These are phyloP conservation scores for Drosophila quinaria DNA, from an alignment of 2,888 invertebrate genomes.

Conservation along the genomic window DNA sequence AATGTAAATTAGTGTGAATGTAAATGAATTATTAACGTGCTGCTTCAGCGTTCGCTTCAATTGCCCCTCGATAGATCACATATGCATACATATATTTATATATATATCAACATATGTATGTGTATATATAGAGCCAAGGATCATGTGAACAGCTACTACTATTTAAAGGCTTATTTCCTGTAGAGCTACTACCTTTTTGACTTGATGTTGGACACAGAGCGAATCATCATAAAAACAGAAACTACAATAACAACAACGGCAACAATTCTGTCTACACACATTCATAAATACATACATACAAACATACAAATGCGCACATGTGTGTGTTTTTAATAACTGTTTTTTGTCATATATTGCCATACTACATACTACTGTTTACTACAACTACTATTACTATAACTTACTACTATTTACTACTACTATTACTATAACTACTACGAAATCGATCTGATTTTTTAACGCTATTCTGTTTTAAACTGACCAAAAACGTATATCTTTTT, in stretches of 20 bases:
- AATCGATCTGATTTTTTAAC: conserved; percentile 48
- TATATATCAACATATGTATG: conserved; percentile 5
- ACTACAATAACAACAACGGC: neutral
- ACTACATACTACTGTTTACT: conserved; percentile 20
- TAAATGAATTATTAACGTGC: conserved; percentile 36
- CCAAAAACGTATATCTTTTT: conserved; percentile 84
- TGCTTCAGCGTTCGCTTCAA: conserved; percentile 56
- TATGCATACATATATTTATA: neutral
- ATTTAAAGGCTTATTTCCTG: conserved; percentile 15
- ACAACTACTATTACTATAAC: conserved; percentile 21
- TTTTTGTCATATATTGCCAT: conserved; percentile 9
- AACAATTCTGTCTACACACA: neutral
- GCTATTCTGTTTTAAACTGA: conserved; percentile 92
- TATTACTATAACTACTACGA: conserved; percentile 26
- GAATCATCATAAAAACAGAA: conserved; percentile 4
- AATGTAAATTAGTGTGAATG: conserved; percentile 39
- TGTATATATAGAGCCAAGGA: conserved; percentile 1
- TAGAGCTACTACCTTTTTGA: conserved; percentile 13
- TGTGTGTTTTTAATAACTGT: conserved; percentile 17
- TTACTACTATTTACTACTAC: conserved; percentile 23
- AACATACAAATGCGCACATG: conserved; percentile 1
- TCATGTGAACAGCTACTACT: conserved; percentile 13
- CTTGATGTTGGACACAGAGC: neutral
- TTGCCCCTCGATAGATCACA: neutral
- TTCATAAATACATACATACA: conserved; percentile 6